phyloP scores from a whole-genome alignment of 2,888 invertebrate genomes.

The Limnephilus marmoratus region DNA sequence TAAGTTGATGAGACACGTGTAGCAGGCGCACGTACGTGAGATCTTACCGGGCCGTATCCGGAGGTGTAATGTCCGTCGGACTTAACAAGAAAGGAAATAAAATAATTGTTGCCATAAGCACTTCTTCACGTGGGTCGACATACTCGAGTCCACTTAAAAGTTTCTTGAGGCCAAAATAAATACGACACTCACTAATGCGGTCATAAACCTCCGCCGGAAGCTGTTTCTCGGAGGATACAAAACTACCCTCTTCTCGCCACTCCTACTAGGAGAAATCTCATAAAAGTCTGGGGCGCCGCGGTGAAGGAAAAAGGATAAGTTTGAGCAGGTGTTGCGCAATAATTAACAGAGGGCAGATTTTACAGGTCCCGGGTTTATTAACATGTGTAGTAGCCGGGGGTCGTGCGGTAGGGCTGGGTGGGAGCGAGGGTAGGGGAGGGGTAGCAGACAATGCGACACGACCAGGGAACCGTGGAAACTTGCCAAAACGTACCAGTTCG shows the following conservation, averaged over 20 bases:
- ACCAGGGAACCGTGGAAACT: constrained; percentile 51
- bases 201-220: constrained; percentile 27
- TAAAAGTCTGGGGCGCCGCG: constrained; percentile 45
- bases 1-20: not conserved
- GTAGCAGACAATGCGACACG: constrained; percentile 52
- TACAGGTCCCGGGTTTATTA: constrained; percentile 46
- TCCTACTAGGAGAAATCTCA: constrained; percentile 34
- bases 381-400: constrained; percentile 43
- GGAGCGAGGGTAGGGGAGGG: not conserved
- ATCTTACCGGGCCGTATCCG: not conserved
- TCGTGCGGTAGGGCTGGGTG: not conserved
- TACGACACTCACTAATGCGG: constrained; percentile 45
- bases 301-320: constrained; percentile 47
- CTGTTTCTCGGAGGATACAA: constrained; percentile 36
- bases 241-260: constrained; percentile 16
- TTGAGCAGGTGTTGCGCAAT: constrained; percentile 52
- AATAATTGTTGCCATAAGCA: constrained; percentile 35
- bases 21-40: not conserved
- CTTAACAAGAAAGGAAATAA: not conserved
- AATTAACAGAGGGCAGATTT: constrained; percentile 52
- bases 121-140: constrained; percentile 20
- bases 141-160: constrained; percentile 33
- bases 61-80: not conserved
- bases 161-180: constrained; percentile 37
- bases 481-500: constrained; percentile 63